These are phyloP conservation scores for Nannospalax galili DNA, from an alignment of 2,113 vertebrate species.

Conservation along the genomic window DNA sequence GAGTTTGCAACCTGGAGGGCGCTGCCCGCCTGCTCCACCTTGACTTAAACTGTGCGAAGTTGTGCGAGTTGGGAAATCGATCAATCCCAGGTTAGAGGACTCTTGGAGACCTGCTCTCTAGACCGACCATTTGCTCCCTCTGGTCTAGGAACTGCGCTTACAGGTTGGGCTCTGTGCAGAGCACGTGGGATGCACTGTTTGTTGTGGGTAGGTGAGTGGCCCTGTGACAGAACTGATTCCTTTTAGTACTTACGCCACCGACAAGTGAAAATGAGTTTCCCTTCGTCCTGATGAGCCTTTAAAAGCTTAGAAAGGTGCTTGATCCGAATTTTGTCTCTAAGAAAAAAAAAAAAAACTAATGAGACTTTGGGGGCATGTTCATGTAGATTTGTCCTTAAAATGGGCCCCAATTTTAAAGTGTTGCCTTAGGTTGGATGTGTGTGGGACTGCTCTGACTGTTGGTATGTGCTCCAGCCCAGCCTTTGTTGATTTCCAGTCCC, in stretches of 20 bases:
- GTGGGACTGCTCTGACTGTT: rapidly evolving
- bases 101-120: neutral
- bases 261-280: neutral
- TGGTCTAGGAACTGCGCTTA: rapidly evolving
- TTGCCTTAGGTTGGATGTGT: neutral
- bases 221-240: rapidly evolving
- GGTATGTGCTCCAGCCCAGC: rapidly evolving
- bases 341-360: too few species aligned
- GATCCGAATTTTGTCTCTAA: neutral
- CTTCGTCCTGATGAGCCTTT: neutral
- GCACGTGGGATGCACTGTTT: neutral
- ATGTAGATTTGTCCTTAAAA: neutral
- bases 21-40: neutral
- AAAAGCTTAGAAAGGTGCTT: neutral
- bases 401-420: neutral
- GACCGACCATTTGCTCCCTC: rapidly evolving
- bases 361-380: neutral
- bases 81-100: too few species aligned
- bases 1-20: neutral
- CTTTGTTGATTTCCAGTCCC: neutral
- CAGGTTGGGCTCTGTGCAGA: neutral
- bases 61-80: neutral
- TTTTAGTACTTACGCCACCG: neutral
- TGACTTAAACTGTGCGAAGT: neutral
- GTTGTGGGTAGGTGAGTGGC: neutral